Evolutionary conservation across 2,888 invertebrate species (phyloP).

Genomic region (Aporophyla lueneburgensis): DNA sequence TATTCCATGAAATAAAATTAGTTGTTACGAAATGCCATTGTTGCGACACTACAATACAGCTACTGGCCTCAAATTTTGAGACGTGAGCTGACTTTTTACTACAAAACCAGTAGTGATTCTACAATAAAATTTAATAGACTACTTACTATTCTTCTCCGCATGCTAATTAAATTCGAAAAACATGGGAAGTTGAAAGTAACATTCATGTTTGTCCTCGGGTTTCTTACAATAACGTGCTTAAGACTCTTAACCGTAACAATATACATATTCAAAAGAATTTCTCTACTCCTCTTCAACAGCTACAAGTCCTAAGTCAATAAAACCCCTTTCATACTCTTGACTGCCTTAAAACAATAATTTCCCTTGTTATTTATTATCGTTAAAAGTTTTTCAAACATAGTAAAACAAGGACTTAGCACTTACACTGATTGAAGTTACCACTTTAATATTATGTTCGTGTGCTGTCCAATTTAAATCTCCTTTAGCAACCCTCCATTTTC

Average conservation of each 20-base stretch:
- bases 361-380: conserved; percentile 7
- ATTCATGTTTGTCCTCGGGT: conserved; percentile 23
- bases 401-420: conserved; percentile 11
- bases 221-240: conserved; percentile 27
- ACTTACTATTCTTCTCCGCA: conserved; percentile 23
- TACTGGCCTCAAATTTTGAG: conserved; percentile 76
- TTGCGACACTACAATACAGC: conserved; percentile 70
- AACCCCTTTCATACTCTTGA: conserved; percentile 24
- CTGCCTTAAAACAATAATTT: conserved; percentile 14
- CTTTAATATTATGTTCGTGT: conserved; percentile 8
- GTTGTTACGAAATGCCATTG: conserved; percentile 75
- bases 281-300: conserved; percentile 21
- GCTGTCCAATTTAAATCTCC: conserved; percentile 2
- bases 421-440: conserved; percentile 1
- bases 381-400: conserved; percentile 9
- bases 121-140: conserved; percentile 38
- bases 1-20: conserved; percentile 75
- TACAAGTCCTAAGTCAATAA: conserved; percentile 34
- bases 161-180: conserved; percentile 35
- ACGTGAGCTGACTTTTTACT: conserved; percentile 72
- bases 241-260: conserved; percentile 15
- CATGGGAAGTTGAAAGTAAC: conserved; percentile 33
- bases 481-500: conserved; percentile 25
- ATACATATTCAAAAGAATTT: conserved; percentile 45
- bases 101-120: conserved; percentile 31